A percentile compares a stretch with the other conserved stretches of the same genome.
These are phyloP conservation scores for Meandrina meandrites DNA, from an alignment of 92 coral and sea anemone species.

Conservation along the genomic window DNA sequence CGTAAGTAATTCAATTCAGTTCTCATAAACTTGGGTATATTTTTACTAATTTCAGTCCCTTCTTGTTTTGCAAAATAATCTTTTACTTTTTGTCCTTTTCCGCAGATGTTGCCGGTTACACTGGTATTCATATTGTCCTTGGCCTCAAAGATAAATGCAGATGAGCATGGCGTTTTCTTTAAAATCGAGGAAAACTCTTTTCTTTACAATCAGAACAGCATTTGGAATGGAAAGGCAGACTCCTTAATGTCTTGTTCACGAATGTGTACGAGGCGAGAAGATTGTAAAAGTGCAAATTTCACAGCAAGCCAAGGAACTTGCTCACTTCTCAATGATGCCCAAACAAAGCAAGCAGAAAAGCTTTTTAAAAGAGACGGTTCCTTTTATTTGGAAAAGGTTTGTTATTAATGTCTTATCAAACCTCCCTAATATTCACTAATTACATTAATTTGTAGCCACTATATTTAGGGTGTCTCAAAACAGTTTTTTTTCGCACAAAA, in stretches of 20 bases:
- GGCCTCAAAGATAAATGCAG: not conserved
- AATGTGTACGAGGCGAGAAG: not conserved
- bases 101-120: not conserved
- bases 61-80: not conserved
- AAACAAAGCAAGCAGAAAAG: not conserved
- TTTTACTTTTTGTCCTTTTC: not conserved
- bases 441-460: no score
- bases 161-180: not conserved
- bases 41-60: no score
- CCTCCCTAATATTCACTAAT: not conserved
- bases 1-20: not conserved
- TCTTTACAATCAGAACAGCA: not conserved
- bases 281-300: constrained; percentile 15
- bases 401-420: not conserved
- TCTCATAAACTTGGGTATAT: no score
- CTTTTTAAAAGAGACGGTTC: not conserved
- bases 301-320: not conserved
- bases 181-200: not conserved
- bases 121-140: not conserved
- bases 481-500: no score
- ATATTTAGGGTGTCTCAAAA: no score
- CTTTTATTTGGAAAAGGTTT: constrained; percentile 17
- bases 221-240: not conserved
- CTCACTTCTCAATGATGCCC: not conserved
- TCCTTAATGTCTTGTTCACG: not conserved